Percentiles rank a stretch among this genome's conserved stretches.
Conservation (phyloP, 1,140 invertebrate species). For the Lucilia sericata region DNA sequence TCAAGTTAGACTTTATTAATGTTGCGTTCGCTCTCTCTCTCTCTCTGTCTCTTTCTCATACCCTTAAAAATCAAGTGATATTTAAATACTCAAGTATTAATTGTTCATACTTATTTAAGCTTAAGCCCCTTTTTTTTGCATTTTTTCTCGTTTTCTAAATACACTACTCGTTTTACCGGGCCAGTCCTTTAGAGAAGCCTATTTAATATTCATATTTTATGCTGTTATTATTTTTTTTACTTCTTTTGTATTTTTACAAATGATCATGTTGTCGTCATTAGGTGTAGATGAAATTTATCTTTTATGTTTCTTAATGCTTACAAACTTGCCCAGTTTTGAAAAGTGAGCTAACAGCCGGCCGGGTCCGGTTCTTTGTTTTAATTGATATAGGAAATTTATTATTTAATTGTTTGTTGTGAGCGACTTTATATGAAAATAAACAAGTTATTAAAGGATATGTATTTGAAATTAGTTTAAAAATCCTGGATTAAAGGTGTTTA, state of each 20-base stretch:
- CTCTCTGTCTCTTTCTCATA: too few relatives aligned
- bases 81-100: constrained; percentile 66
- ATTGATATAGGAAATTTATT: constrained; percentile 32
- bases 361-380: not conserved
- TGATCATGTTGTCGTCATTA: constrained; percentile 44
- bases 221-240: not conserved
- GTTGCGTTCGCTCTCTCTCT: too few relatives aligned
- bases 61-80: constrained; percentile 55
- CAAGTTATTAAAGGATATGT: not conserved
- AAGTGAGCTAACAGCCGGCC: too few relatives aligned
- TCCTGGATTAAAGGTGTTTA: too few relatives aligned
- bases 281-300: constrained; percentile 42
- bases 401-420: constrained; percentile 25
- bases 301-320: not conserved
- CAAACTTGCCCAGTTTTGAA: not conserved
- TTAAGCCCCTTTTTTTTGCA: not conserved
- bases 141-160: not conserved
- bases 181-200: not conserved
- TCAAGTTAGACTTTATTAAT: too few relatives aligned
- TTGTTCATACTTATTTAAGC: constrained; percentile 53
- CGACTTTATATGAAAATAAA: not conserved
- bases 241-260: constrained; percentile 9
- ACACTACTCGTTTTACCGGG: not conserved
- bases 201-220: constrained; percentile 20
- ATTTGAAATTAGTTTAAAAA: too few relatives aligned